A percentile compares a stretch with the other conserved stretches of the same genome.
Conservation (phyloP, 2,888 invertebrate genomes). For the Metellina segmentata region DNA sequence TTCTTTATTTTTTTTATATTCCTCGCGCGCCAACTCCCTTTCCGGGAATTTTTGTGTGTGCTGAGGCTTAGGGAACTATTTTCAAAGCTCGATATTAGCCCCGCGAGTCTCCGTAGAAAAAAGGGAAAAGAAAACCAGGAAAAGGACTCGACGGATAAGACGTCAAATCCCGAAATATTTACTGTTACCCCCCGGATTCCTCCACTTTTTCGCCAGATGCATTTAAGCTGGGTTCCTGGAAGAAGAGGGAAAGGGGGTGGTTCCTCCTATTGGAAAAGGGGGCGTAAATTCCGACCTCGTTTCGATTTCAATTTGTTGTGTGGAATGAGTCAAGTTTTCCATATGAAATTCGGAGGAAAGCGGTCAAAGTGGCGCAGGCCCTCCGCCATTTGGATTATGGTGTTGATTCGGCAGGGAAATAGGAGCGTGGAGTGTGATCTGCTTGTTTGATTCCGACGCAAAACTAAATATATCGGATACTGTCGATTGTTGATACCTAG, state of each 20-base stretch:
- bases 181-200: background rate
- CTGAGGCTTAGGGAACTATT: slow-evolving; percentile 43
- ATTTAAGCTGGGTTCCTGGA: background rate
- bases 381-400: background rate
- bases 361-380: background rate
- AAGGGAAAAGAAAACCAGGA: slow-evolving; percentile 8
- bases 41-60: background rate
- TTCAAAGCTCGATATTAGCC: slow-evolving; percentile 43
- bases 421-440: background rate
- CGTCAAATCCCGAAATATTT: slow-evolving; percentile 13
- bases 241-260: background rate
- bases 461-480: no score
- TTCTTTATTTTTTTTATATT: background rate
- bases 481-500: no score
- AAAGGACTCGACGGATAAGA: slow-evolving; percentile 11
- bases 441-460: no score
- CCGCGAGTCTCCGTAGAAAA: slow-evolving; percentile 11
- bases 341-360: background rate
- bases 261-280: background rate
- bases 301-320: slow-evolving; percentile 17
- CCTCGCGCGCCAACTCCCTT: background rate
- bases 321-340: background rate
- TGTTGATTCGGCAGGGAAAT: background rate
- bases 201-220: slow-evolving; percentile 5
- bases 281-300: background rate